phyloP scores from a whole-genome alignment of 2,113 vertebrate species.

The Eudyptes chrysolophus region DNA sequence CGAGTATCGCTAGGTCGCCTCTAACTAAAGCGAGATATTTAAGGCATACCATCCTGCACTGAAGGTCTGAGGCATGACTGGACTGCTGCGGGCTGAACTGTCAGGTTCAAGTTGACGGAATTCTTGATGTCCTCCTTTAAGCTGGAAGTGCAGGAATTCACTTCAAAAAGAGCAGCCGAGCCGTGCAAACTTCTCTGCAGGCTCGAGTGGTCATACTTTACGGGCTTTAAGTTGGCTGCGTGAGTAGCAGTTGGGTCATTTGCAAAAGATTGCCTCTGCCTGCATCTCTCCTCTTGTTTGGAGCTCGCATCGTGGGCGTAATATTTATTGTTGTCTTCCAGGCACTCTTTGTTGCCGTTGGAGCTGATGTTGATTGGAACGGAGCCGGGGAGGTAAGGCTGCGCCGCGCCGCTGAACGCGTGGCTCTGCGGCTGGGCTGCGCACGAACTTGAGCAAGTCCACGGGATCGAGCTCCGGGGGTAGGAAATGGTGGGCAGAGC shows the following conservation, averaged over 20 bases:
- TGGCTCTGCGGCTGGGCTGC: slow-evolving; percentile 83
- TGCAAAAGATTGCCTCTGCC: slow-evolving; percentile 73
- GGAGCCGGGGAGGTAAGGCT: slow-evolving; percentile 84
- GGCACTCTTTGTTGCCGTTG: slow-evolving; percentile 79
- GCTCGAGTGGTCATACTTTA: slow-evolving; percentile 80
- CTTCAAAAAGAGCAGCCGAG: slow-evolving; percentile 75
- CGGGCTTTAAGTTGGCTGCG: slow-evolving; percentile 70
- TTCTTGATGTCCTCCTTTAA: slow-evolving; percentile 80
- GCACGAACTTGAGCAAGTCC: slow-evolving; percentile 85
- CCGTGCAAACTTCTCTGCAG: slow-evolving; percentile 76
- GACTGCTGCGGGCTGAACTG: slow-evolving; percentile 78
- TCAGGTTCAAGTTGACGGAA: slow-evolving; percentile 83
- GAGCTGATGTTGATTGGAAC: slow-evolving; percentile 75
- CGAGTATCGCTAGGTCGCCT: background rate
- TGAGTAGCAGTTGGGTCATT: slow-evolving; percentile 73
- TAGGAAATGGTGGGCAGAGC: slow-evolving; percentile 88
- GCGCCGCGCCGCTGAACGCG: slow-evolving; percentile 80
- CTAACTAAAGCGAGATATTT: slow-evolving; percentile 44
- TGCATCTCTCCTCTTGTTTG: slow-evolving; percentile 78
- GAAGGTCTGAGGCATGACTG: slow-evolving; percentile 84
- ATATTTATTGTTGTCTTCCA: slow-evolving; percentile 82
- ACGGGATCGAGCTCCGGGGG: slow-evolving; percentile 87
- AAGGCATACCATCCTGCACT: slow-evolving; percentile 85
- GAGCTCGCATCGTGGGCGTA: slow-evolving; percentile 76
- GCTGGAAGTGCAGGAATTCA: slow-evolving; percentile 72